These are phyloP conservation scores for Rhagoletis pomonella DNA, from an alignment of 1,140 invertebrate species.

Conservation along the genomic window DNA sequence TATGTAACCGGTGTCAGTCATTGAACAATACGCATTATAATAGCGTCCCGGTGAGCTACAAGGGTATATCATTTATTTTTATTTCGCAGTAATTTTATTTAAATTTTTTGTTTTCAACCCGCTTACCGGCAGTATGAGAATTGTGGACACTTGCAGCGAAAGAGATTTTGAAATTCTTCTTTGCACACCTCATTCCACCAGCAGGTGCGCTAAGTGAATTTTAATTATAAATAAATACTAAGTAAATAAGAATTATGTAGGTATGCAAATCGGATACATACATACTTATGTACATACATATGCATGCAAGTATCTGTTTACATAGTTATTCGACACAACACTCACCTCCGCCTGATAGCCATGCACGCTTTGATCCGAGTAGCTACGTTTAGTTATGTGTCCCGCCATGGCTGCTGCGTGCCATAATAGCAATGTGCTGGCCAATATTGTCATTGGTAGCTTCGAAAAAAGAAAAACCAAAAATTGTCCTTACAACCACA, in stretches of 20 bases:
- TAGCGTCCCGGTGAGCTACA: slow-evolving; percentile 84
- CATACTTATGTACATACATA: too few relatives aligned
- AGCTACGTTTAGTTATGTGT: slow-evolving; percentile 80
- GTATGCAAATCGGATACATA: background rate
- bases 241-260: background rate
- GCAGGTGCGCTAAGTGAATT: slow-evolving; percentile 83
- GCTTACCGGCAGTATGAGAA: slow-evolving; percentile 88
- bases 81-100: background rate
- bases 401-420: slow-evolving; percentile 80
- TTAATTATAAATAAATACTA: background rate
- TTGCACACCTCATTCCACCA: slow-evolving; percentile 96
- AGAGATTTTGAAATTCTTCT: slow-evolving; percentile 90
- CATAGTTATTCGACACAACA: background rate
- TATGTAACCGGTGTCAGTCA: slow-evolving; percentile 92
- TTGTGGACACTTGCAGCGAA: slow-evolving; percentile 89
- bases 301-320: background rate
- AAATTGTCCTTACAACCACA: background rate
- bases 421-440: slow-evolving; percentile 63
- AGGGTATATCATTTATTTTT: background rate
- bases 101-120: background rate
- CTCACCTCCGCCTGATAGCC: slow-evolving; percentile 86
- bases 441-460: slow-evolving; percentile 59
- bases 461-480: slow-evolving; percentile 48
- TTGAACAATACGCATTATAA: slow-evolving; percentile 92
- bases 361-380: slow-evolving; percentile 85